Conservation (phyloP, 2,888 invertebrate genomes). For the Pyrocoelia pectoralis region DNA sequence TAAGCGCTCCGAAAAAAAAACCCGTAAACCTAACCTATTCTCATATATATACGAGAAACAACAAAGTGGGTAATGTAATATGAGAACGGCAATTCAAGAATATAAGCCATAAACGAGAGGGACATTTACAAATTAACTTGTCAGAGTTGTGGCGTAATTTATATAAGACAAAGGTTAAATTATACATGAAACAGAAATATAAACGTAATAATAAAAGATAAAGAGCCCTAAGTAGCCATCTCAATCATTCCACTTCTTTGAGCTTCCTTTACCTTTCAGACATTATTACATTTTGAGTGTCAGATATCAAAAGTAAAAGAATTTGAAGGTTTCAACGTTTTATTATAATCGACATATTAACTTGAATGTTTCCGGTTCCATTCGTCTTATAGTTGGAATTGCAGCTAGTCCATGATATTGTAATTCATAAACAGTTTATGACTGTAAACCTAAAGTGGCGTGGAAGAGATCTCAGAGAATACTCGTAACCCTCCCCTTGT, state of each 20-base stretch:
- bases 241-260: not conserved
- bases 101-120: not conserved
- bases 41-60: not conserved
- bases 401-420: no score
- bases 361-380: no score
- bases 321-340: no score
- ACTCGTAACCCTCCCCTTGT: no score
- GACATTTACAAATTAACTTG: conserved; percentile 9
- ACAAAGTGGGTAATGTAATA: not conserved
- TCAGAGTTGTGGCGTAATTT: not conserved
- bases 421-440: no score
- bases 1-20: not conserved
- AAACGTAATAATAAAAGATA: conserved; percentile 6
- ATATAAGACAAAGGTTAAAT: conserved; percentile 8
- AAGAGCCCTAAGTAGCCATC: not conserved
- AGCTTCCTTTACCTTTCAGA: not conserved
- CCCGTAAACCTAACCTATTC: not conserved
- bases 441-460: no score
- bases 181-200: conserved; percentile 10
- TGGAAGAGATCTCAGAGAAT: no score
- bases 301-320: no score
- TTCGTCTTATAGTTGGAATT: no score
- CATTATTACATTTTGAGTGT: not conserved
- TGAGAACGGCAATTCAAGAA: not conserved
- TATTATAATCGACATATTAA: no score